Base-by-base conservation (phyloP, 1,140 invertebrate species). In the Elysia chlorotica region DNA sequence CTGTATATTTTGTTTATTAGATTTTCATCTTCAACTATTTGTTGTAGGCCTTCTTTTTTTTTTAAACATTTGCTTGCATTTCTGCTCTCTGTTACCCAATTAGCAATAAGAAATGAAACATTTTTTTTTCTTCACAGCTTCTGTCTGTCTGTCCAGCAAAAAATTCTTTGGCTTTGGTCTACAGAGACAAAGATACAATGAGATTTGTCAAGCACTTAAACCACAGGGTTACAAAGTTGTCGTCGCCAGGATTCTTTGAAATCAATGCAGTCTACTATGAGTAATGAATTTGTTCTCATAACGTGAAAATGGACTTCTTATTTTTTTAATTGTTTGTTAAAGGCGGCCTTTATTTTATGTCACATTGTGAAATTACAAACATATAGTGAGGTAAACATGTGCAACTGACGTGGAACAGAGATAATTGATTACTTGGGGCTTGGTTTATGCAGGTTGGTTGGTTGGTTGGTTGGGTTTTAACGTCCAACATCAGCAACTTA, bases 181-280 rank as follows among this genome's bases (percentile, higher is more conserved):
- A 89, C 80, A 79, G 89, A 48, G 88, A 89, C 74, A 77, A 84
- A 73, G 87, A 88, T 53, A 89, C 88, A n/a, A 65, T 89, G 10
- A 74, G 82, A 59, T 90, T 90, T 82, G 84, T 89, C 21, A 90
- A 90, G 82, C 85, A 89, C 75, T 77, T 90, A 41, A 90, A 89
- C 73, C 71, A 83, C 54, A 77, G 68, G 33, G 74, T 81, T 2
- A 76, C 71, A 38, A 53, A 82, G 41, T 65, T 73, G 31, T 53
- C 73, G 21, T 61, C 78, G 28, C 59, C 76, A 23, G 67, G 70
- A 31, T 86, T 83, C 72, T 85, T 78, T 70, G 83, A 86, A 62
- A 79, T 87, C 30, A 76, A 75, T 48, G 65, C 80, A 61, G 79
- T 81, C 21, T 87, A 87, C 74, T 83, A 81, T 76, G 85, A 87